Conservation (phyloP, 2,797 vertebrate genomes). For the Hapalemur alaotrensis region DNA sequence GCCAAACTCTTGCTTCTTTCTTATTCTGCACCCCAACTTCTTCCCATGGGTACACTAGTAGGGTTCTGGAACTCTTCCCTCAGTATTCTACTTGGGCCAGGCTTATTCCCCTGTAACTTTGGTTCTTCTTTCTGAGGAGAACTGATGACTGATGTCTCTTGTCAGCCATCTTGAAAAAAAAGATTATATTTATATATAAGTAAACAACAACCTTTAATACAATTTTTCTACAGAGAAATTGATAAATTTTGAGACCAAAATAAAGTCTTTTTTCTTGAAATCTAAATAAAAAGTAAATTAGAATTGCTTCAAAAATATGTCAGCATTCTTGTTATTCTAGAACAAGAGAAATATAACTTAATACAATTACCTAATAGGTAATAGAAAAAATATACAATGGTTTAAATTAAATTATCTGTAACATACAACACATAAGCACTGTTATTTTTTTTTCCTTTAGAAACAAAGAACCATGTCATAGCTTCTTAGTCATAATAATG, state of each 20-base stretch:
- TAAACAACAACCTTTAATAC: constrained; percentile 9
- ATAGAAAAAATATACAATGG: neutral
- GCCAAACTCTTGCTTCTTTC: neutral
- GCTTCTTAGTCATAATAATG: constrained; percentile 1
- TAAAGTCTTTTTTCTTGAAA: constrained; percentile 11
- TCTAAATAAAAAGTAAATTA: constrained; percentile 15
- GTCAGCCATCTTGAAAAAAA: neutral
- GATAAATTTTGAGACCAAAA: neutral
- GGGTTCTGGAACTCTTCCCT: neutral
- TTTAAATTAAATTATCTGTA: constrained; percentile 39
- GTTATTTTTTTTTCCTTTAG: neutral
- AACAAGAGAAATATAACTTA: neutral
- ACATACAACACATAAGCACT: neutral
- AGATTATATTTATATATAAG: constrained; percentile 21
- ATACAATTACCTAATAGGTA: constrained; percentile 11
- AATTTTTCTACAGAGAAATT: neutral
- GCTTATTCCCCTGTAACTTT: neutral
- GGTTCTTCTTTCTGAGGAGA: neutral
- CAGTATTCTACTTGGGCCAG: neutral
- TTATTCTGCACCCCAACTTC: neutral
- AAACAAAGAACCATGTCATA: neutral
- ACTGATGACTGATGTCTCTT: neutral
- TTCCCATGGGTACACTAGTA: neutral
- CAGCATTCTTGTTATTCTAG: neutral
- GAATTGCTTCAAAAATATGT: constrained; percentile 20